Evolutionary conservation across 2,888 invertebrate species (phyloP).

Genomic region (Drosophila histrio): DNA sequence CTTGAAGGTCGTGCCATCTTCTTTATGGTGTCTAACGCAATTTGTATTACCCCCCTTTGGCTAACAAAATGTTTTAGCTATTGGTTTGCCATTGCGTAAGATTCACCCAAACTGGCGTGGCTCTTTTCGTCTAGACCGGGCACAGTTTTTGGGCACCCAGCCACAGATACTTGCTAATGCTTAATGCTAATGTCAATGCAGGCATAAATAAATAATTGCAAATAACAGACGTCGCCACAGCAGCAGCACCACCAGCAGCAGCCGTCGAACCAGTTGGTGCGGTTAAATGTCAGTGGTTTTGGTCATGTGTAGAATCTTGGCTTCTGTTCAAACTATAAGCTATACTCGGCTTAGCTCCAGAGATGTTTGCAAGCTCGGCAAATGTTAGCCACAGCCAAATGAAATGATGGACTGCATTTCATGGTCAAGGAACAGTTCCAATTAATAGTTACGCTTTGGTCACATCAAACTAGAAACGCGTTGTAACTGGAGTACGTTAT

Average conservation of each 20-base stretch:
- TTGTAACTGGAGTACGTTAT: constrained; percentile 25
- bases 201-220: constrained; percentile 81
- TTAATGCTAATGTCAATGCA: constrained; percentile 82
- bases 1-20: constrained; percentile 65
- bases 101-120: constrained; percentile 42
- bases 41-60: constrained; percentile 44
- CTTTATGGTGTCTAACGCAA: constrained; percentile 60
- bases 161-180: constrained; percentile 55
- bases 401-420: constrained; percentile 36
- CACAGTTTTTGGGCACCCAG: constrained; percentile 49
- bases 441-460: constrained; percentile 23
- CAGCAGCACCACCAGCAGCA: constrained; percentile 6
- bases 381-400: constrained; percentile 6
- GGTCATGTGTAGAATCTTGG: constrained; percentile 59
- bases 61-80: constrained; percentile 29
- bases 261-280: constrained; percentile 62
- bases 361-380: constrained; percentile 1
- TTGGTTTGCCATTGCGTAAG: constrained; percentile 55
- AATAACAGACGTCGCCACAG: constrained; percentile 52
- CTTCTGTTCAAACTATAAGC: constrained; percentile 30
- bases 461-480: constrained; percentile 4
- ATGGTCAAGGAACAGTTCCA: constrained; percentile 72
- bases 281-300: constrained; percentile 75
- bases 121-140: constrained; percentile 39
- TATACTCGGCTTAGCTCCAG: not conserved